A percentile compares a stretch with the other conserved stretches of the same genome.
Conservation (phyloP, 2,797 vertebrate genomes). For the Micrastur ruficollis region DNA sequence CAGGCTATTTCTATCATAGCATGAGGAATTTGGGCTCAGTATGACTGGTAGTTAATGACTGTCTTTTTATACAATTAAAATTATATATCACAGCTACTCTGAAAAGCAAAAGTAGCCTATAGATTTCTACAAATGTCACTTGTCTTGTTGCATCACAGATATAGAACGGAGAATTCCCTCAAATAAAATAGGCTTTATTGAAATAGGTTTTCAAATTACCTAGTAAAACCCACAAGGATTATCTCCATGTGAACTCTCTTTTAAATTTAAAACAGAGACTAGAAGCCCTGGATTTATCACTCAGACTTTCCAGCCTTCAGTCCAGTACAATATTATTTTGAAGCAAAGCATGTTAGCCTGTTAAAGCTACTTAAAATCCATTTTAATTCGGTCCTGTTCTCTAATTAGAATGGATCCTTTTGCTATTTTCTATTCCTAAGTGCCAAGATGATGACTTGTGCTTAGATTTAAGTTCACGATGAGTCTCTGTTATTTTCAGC, state of each 20-base stretch:
- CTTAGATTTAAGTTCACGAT: background rate
- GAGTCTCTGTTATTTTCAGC: slow-evolving; percentile 5
- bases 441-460: background rate
- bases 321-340: background rate
- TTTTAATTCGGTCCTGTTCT: background rate
- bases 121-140: background rate
- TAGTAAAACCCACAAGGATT: background rate
- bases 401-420: slow-evolving; percentile 11
- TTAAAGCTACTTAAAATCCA: slow-evolving; percentile 10
- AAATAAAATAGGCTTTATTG: background rate
- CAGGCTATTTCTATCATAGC: background rate
- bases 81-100: background rate
- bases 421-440: background rate
- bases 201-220: background rate
- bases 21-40: background rate
- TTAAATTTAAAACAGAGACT: slow-evolving; percentile 2
- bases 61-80: background rate
- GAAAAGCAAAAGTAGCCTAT: background rate
- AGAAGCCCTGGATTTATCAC: background rate
- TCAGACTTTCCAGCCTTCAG: background rate
- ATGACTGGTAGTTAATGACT: background rate
- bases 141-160: background rate
- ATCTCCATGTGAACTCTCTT: background rate
- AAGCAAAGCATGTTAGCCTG: background rate
- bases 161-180: background rate